Conservation (phyloP, 37 sponge, comb jelly and placozoan species). For the Halisarca cf. caerulea region DNA sequence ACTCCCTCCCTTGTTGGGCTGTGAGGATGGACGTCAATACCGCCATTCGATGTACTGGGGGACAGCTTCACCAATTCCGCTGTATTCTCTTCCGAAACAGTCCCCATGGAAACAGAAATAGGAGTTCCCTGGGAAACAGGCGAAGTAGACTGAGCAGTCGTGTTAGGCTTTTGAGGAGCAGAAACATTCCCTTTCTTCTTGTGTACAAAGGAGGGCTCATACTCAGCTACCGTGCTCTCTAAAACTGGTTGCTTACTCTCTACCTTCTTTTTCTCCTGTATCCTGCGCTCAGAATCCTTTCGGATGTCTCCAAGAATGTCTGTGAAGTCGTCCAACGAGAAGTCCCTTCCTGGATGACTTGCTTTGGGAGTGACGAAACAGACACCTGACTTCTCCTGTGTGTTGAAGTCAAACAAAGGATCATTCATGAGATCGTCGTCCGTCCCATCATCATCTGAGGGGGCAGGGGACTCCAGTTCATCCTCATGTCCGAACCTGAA, state of each 20-base stretch:
- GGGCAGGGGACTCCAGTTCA: constrained; percentile 8
- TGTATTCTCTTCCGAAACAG: background rate
- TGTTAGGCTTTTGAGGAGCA: background rate
- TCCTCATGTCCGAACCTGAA: background rate
- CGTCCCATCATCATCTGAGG: background rate
- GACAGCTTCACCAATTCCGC: no score
- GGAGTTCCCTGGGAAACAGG: background rate
- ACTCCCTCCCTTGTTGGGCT: no score
- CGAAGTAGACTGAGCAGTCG: background rate
- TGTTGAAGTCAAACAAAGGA: background rate
- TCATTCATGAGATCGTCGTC: background rate
- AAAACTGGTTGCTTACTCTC: background rate
- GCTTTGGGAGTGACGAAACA: background rate
- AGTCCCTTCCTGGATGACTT: background rate
- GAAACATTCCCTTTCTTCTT: background rate
- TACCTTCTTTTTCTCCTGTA: background rate
- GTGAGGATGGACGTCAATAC: no score
- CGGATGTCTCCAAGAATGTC: background rate
- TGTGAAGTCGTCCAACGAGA: constrained; percentile 8
- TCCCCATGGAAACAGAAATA: background rate
- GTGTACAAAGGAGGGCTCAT: constrained; percentile 4
- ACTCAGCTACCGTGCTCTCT: background rate
- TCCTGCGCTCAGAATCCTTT: background rate
- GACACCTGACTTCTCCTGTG: background rate
- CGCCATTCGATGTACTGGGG: no score